phyloP scores from a whole-genome alignment of 2,888 invertebrate genomes.

The Drosophila testacea region DNA sequence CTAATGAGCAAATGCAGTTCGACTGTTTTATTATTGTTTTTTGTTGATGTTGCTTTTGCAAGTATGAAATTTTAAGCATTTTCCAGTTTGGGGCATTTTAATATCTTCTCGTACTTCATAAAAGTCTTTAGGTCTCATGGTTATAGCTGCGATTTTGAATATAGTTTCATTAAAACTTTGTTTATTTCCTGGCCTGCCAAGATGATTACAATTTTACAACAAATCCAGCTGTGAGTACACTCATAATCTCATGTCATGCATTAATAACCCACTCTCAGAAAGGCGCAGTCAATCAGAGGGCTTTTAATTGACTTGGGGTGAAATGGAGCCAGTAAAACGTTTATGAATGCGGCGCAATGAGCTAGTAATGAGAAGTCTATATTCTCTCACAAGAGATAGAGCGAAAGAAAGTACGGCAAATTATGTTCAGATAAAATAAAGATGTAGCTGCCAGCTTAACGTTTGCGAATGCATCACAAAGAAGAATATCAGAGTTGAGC shows the following conservation, averaged over 20 bases:
- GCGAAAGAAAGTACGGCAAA: too few relatives aligned
- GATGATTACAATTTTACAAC: slow-evolving; percentile 18
- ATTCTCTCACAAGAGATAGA: too few relatives aligned
- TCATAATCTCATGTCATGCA: background rate
- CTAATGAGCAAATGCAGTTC: slow-evolving; percentile 72
- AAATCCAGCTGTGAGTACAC: background rate
- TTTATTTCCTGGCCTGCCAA: slow-evolving; percentile 2
- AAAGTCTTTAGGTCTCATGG: background rate
- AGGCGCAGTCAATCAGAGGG: background rate
- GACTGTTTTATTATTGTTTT: slow-evolving; percentile 54
- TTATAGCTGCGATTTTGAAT: slow-evolving; percentile 1
- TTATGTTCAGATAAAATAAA: background rate
- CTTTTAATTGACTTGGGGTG: slow-evolving; percentile 6
- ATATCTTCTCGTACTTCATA: slow-evolving; percentile 16
- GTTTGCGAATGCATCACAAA: slow-evolving; percentile 9
- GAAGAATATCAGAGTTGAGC: background rate
- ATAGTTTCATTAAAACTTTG: slow-evolving; percentile 5
- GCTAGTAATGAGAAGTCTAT: too few relatives aligned
- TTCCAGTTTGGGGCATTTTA: slow-evolving; percentile 26
- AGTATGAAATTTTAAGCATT: slow-evolving; percentile 16
- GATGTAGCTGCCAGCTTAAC: slow-evolving; percentile 18
- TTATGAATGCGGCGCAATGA: background rate
- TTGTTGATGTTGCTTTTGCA: slow-evolving; percentile 3
- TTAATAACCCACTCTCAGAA: slow-evolving; percentile 7
- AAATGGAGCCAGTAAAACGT: slow-evolving; percentile 6